Base-by-base conservation (phyloP, 2,888 invertebrate genomes). In the Lithophane leautieri region DNA sequence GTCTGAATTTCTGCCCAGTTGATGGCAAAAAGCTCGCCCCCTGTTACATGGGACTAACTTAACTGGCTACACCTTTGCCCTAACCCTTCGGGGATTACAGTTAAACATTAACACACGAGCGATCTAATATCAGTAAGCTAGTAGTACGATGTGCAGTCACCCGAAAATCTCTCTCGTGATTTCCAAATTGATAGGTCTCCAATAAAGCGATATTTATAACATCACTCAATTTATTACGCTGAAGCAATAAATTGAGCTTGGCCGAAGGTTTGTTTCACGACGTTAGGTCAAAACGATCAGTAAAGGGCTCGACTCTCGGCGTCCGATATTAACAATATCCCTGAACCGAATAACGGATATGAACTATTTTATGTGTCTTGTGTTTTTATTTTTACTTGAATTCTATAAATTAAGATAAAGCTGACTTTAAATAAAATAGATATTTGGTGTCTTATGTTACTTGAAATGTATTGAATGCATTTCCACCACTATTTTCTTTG, bases 211-310 rank as follows among this genome's bases (percentile, higher is more conserved):
- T 82, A 78, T 81, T 82, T 78, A 70, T 61, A 81, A 56, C 68
- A 77, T 81, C 44, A 66, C 65, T 77, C 67, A 71, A 73, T 81
- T 78, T 78, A 77, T 83, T 77, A 83, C 71, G 22, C 63, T 34
- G 22, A 7, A 50, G 79, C 72, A 76, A 76, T 82, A 82, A 79
- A 83, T 71, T 68, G 50, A 67, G 77, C 73, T 83, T 69, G 52
- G 70, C 25, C 62, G 52, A 83, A 60, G 73, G 77, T 78, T 80
- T 81, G 61, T 70, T 82, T 82, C 79, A 70, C 82, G 54, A 69
- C 62, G 54, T 83, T 79, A 67, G 79, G 79, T 79, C 83, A 70
- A 75, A 72, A 74, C 56, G 61, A 69, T 82, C 70, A n/a, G 67
- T 54, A 65, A 72, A 60, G 34, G 44, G 19, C 47, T 69, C 69